phyloP scores from a whole-genome alignment of 2,797 vertebrate species.

The Acanthiza pusilla region DNA sequence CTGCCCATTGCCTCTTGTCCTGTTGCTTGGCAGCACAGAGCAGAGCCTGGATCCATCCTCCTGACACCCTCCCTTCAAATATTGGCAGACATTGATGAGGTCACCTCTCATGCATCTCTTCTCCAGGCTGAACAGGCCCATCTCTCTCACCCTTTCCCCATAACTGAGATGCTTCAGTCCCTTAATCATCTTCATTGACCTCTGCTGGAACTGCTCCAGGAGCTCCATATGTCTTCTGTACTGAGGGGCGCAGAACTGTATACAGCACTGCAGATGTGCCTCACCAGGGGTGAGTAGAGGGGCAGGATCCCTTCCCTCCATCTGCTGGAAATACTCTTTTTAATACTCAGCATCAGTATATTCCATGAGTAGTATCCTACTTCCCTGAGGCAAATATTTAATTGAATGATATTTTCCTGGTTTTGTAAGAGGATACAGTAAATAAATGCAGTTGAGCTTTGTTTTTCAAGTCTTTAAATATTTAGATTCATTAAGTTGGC shows the following conservation, averaged over 20 bases:
- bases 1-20: not conserved
- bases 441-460: not conserved
- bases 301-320: not conserved
- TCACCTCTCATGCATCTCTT: not conserved
- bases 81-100: not conserved
- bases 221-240: accelerated
- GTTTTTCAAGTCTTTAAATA: not conserved
- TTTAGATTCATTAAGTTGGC: not conserved
- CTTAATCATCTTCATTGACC: not conserved
- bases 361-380: not conserved
- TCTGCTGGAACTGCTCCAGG: not conserved
- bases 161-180: not conserved
- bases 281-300: not conserved
- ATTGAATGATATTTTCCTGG: not conserved
- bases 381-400: not conserved
- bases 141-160: not conserved
- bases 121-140: not conserved
- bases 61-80: not conserved
- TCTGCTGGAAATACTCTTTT: not conserved
- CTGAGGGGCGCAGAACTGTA: not conserved
- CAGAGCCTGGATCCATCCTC: not conserved
- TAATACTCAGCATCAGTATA: not conserved
- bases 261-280: no score
- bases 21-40: not conserved
- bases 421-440: not conserved